Percentiles rank a stretch among this genome's conserved stretches.
Conservation (phyloP, 2,113 vertebrate species). For the Sceloporus tristichus region DNA sequence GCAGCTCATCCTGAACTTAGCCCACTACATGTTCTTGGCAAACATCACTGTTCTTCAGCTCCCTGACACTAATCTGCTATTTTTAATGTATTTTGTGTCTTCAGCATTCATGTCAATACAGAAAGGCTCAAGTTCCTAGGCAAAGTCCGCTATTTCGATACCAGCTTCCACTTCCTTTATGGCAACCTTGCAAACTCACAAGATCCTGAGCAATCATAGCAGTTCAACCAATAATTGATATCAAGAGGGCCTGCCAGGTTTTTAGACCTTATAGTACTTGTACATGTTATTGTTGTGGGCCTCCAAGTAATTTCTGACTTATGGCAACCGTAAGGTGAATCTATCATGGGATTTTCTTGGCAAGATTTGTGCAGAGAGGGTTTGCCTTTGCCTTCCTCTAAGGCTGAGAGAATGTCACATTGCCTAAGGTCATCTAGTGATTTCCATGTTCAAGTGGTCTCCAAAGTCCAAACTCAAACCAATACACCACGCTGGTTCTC, state of each 20-base stretch:
- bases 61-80: neutral
- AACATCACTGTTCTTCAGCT: neutral
- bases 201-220: neutral
- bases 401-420: too few relatives aligned
- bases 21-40: neutral
- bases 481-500: neutral
- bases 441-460: too few relatives aligned
- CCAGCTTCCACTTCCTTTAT: neutral
- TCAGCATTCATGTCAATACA: neutral
- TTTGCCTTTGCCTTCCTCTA: too few relatives aligned
- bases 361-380: too few relatives aligned
- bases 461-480: neutral
- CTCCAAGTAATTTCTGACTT: too few relatives aligned
- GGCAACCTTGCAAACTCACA: neutral
- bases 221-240: neutral
- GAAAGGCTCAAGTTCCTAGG: neutral
- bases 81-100: neutral
- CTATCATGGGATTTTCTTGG: too few relatives aligned
- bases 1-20: neutral
- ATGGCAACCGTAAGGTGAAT: too few relatives aligned
- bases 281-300: neutral
- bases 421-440: too few relatives aligned
- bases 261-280: neutral
- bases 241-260: neutral
- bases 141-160: neutral